phyloP scores from a whole-genome alignment of 2,113 vertebrate genomes.

The Pachycephala philippinensis region DNA sequence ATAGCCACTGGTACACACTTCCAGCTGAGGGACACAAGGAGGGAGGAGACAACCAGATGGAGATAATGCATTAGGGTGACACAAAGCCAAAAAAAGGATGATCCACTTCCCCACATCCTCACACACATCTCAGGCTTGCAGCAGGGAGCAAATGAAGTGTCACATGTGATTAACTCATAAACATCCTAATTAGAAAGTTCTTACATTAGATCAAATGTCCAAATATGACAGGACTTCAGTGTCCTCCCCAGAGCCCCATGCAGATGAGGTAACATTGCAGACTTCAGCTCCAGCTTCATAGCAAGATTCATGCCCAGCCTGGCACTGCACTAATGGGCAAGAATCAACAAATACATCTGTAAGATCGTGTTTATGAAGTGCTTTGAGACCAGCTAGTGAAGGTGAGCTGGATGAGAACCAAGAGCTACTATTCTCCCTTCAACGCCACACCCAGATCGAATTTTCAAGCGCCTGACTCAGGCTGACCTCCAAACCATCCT shows the following conservation, averaged over 20 bases:
- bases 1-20: slow-evolving; percentile 70
- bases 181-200: slow-evolving; percentile 19
- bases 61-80: slow-evolving; percentile 60
- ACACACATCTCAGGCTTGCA: background rate
- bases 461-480: rapidly evolving
- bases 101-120: slow-evolving; percentile 49
- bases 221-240: background rate
- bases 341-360: background rate
- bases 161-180: background rate
- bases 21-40: slow-evolving; percentile 60
- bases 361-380: background rate
- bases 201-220: background rate
- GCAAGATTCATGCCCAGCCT: background rate
- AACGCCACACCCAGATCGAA: rapidly evolving
- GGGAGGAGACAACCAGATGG: slow-evolving; percentile 70
- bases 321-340: background rate
- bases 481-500: background rate
- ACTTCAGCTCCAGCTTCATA: background rate
- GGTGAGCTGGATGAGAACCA: background rate
- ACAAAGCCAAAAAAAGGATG: slow-evolving; percentile 63
- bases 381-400: background rate
- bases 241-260: background rate
- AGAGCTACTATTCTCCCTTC: rapidly evolving
- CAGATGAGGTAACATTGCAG: background rate
- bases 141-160: background rate